Evolutionary conservation across 2,113 vertebrate species (phyloP), one percentile per base, ranked within the genome.

Genomic region (Prunella himalayana): DNA sequence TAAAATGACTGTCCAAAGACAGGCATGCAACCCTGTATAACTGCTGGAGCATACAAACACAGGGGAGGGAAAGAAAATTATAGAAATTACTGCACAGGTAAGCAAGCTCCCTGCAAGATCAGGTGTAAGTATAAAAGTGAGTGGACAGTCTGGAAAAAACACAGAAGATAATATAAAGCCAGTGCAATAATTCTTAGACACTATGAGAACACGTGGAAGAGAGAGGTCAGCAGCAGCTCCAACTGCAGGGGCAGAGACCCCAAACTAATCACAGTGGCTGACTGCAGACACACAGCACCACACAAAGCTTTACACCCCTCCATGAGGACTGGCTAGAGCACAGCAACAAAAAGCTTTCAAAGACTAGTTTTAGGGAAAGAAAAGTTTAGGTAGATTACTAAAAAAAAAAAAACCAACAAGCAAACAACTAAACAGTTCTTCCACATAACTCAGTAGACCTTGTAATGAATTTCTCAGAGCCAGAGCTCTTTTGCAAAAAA

Each of bases 21-120:
- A 82, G 30, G 16, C 18, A 30, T 7, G 4, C 4, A 65, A 65
- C 7, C 17, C 42, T 41, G 8, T 31, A 1, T 11, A 86, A 73
- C 19, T 78, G 21, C 59, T 77, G 45, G 28, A 49, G 25, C 44
- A 31, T 10, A 72, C 41, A 91, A 23, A 59, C 10, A 65, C 3
- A 6, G 10, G 3, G 5, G 10, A 6, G 3, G 1, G 15, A 37
- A 50, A 15, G 6, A 31, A 56, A 45, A 25, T 25, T 19, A 27
- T 0, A 30, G 18, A 44, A 87, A 50, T 12, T 39, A 66, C 22
- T n/a, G 13, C 41, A 68, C 10, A 68, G 31, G 8, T 44, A 51
- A 37, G 11, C 19, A 88, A 82, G 22, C 10, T 42, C 31, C 31
- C 75, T 63, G 33, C 33, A 79, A 71, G 47, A 35, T 20, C 57